Base-by-base conservation (phyloP, 2,888 invertebrate species). In the Taenaris catops region DNA sequence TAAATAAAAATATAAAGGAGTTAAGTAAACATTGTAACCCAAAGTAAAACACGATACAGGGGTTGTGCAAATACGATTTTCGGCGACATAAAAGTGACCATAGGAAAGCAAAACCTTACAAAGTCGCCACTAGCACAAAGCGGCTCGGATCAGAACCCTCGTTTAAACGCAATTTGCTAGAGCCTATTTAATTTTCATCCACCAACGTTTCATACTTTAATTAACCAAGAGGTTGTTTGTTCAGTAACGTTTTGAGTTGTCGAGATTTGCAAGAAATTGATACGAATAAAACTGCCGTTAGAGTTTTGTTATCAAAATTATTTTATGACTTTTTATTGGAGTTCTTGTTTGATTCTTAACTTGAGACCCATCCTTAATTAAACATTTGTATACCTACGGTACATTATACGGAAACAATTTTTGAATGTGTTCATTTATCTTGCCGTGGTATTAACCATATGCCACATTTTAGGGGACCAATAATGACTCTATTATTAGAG, bases 181-280 rank as follows among this genome's bases (percentile, higher is more conserved):
- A 61, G 61, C 65, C 66, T 64, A 63, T 66, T 70, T 64, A 66
- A 66, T 69, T 69, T 71, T 58, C 60, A 60, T 58, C 57, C 51
- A 55, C 55, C 54, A 50, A 45, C 49, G 48, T 63, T 63, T 61
- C 55, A 59, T 61, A 58, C 55, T 65, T 65, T 66, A 68, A 70
- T 70, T 67, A 67, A 65, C 60, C 55, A 61, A 54, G 60, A 53
- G 55, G 55, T 53, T 60, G 56, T 55, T 58, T 55, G 48, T 59
- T 57, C 51, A 43, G 41, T 38, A 60, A 55, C 53, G 55, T 58
- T 60, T 53, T 53, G 58, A 55, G 52, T 52, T 49, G 44, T 48
- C 37, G 51, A 51, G 51, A 64, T 56, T 59, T 58, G 53, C 49
- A 52, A 58, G 53, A 51, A 57, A 55, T 55, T 55, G 49, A 58